Evolutionary conservation across 2,888 invertebrate species (phyloP).

Genomic region (Lacanobia oleracea): DNA sequence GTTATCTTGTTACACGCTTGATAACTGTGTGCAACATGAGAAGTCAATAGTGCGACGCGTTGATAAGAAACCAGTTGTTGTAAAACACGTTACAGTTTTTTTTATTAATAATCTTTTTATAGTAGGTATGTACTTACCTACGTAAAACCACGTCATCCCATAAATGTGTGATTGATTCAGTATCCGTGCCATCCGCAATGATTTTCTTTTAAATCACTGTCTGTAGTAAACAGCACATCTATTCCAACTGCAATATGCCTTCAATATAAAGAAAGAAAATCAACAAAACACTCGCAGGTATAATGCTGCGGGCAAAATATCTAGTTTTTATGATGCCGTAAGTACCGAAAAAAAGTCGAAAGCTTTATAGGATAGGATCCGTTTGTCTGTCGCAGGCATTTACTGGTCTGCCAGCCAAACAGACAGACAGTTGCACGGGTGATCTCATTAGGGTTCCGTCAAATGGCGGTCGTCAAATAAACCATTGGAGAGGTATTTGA

Average conservation of each 20-base stretch:
- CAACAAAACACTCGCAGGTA: neutral
- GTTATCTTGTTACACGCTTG: slow-evolving; percentile 44
- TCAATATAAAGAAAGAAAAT: neutral
- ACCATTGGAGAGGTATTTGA: too few relatives aligned
- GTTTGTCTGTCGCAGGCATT: too few relatives aligned
- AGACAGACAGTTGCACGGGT: too few relatives aligned
- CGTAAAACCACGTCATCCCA: slow-evolving; percentile 5
- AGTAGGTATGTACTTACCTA: too few relatives aligned
- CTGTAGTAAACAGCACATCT: neutral
- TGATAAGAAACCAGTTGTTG: slow-evolving; percentile 46
- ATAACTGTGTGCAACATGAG: slow-evolving; percentile 51
- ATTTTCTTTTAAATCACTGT: neutral
- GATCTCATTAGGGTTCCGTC: too few relatives aligned
- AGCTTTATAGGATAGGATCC: too few relatives aligned
- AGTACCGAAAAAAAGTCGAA: too few relatives aligned
- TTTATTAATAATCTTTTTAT: slow-evolving; percentile 21
- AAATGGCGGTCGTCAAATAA: too few relatives aligned
- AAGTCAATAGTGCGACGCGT: slow-evolving; percentile 43
- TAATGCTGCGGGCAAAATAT: neutral
- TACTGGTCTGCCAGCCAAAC: too few relatives aligned
- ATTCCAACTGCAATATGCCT: neutral
- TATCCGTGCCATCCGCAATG: neutral
- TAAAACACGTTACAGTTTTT: slow-evolving; percentile 34
- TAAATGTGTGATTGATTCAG: slow-evolving; percentile 3
- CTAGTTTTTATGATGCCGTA: neutral